Base-by-base conservation (phyloP, 1,140 invertebrate genomes). In the Cheumatopsyche charites region DNA sequence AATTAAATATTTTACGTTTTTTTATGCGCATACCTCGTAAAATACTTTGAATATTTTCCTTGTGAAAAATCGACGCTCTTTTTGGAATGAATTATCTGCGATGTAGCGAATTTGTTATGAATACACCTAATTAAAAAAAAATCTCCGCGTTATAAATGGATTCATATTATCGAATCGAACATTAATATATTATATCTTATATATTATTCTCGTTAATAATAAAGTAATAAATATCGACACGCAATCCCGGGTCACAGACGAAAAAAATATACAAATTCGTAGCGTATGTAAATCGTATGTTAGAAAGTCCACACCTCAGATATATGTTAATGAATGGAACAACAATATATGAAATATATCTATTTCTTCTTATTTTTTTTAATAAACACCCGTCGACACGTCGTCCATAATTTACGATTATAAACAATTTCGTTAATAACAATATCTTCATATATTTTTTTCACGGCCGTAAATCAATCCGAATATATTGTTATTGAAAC, bases 391-490 rank as follows among this genome's bases (percentile, higher is more conserved):
- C 23, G 23, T 63, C 29, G 29, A 63, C 62, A 63, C 41, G 62
- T 63, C 23, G 21, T 17, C 23, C 62, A 42, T 63, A 19, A 55
- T 68, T 68, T 55, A 68, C 66, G 66, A 68, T 55, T 55, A 42
- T 55, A 68, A 68, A 68, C 47, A 68, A 68, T 68, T 68, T 68
- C 66, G 25, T 68, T 55, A 58, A 52, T 45, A 41, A 68, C 66
- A 58, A 55, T 45, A 63, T 58, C 42, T 45, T 21, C 36, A n/a
- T 65, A n/a, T n/a, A 41, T 23, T 52, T 36, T 23, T 68, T 68
- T 55, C 66, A 47, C 6, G 63, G 23, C 26, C 23, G 36, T 68
- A 68, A 68, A 68, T 68, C 66, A 68, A 68, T 55, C 21, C 15
- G 45, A 12, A 26, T 11, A 23, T 58, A 17, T 58, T 36, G 29